These are phyloP conservation scores for Enteromius thamalakanensis DNA, from an alignment of 2,797 vertebrate genomes.

Conservation along the genomic window DNA sequence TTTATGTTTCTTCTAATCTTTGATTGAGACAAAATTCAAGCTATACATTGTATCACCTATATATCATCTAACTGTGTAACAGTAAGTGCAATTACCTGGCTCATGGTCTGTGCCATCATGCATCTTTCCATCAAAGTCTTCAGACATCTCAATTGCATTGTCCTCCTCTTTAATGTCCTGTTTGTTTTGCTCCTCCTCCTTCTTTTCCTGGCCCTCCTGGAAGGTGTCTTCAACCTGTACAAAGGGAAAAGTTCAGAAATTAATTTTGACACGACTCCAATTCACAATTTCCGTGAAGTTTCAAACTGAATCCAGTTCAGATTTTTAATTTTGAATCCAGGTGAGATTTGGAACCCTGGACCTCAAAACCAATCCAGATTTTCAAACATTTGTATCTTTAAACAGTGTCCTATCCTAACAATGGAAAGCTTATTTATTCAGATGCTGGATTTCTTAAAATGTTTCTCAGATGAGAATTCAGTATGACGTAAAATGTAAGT, in stretches of 20 bases:
- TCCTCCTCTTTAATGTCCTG: slow-evolving; percentile 90
- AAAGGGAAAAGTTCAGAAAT: not conserved
- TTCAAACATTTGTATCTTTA: too few species aligned
- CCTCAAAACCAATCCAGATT: too few species aligned
- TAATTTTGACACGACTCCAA: not conserved
- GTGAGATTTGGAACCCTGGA: too few species aligned
- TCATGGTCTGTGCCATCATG: slow-evolving; percentile 86
- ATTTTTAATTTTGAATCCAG: not conserved
- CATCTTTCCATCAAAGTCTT: slow-evolving; percentile 95
- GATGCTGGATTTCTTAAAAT: not conserved
- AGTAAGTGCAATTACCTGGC: slow-evolving; percentile 74
- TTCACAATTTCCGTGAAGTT: not conserved
- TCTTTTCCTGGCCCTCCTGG: slow-evolving; percentile 86
- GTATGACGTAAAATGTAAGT: not conserved
- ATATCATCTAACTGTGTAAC: not conserved
- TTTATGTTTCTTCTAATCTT: not conserved
- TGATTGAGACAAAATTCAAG: not conserved
- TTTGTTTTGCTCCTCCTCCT: slow-evolving; percentile 86
- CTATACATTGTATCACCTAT: not conserved
- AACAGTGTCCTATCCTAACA: too few species aligned
- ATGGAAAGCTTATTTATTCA: too few species aligned
- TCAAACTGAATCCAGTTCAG: not conserved
- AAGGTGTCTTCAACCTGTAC: slow-evolving; percentile 93
- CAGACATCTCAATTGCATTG: slow-evolving; percentile 96
- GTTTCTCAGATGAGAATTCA: not conserved